Evolutionary conservation across 2,797 vertebrate species (phyloP), one percentile per base, ranked within the genome.

Genomic region (Eulemur albifrons): DNA sequence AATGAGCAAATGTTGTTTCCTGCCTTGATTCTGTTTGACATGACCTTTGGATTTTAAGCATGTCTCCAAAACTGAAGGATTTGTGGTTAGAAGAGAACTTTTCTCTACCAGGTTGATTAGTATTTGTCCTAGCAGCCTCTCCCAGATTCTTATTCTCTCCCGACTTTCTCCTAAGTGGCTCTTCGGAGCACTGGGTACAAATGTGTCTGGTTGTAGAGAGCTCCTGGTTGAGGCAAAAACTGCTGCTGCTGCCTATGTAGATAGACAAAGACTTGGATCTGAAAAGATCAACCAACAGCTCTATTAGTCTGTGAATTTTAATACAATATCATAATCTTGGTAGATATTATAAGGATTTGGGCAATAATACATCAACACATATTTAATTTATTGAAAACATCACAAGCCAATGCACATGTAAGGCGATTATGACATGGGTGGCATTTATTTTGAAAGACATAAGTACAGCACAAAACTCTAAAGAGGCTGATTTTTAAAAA

Each of bases 31-130:
- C n/a, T 87, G 40, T 93, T 81, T 88, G 59, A 88, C 14, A 21
- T 57, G 21, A 88, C 79, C 32, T 81, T 43, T 48, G 52, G 50
- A 69, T 93, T 95, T 88, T 69, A 85, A 86, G 72, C 85, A 83
- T 89, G 17, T 70, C 72, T 80, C 38, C 17, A 45, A 88, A 67
- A 67, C 32, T 63, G 40, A 72, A 67, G 57, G 25, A 69, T 69
- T 63, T 90, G 1, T 63, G 3, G 20, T 48, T 90, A 38, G 45
- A 54, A 43, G 18, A 70, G 8, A 79, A 30, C 5, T 90, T 40
- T 70, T 81, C 32, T 72, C 54, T 43, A 10, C 10, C 9, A 8
- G 43, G 43, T 45, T 45, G 38, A 48, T 75, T 63, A 76, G 10
- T 81, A 79, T 73, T 79, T 90, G 15, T 91, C 40, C 50, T 48